Evolutionary conservation across 2,888 invertebrate genomes (phyloP), one percentile per base, ranked within the genome.

Genomic region (Tetranychus piercei): DNA sequence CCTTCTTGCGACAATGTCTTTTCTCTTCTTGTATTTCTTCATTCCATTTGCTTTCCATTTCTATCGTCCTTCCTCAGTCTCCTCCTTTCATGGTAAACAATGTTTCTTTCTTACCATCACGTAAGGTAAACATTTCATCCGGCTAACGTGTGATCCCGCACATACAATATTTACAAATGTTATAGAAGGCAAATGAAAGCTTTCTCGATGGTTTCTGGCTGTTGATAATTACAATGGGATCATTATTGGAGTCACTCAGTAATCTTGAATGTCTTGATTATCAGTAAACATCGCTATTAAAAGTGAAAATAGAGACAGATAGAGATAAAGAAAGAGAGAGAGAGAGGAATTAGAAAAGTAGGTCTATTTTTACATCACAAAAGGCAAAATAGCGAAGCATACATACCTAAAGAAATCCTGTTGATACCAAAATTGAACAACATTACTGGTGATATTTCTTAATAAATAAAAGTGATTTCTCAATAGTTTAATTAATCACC

Each of bases 321-420:
- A 22, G 22, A n/a, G 67, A 67, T n/a, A 67, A 20, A 67, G 67
- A 67, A 20, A 67, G 67, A 69, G 69, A 69, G 69, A 69, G 23
- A 69, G 69, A 69, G 69, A 69, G 69, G 20, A 22, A 69, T 20
- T 5, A 20, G 11, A 23, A 69, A 69, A 69, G 11, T 11, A 20
- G 22, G 34, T 69, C 34, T 22, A 69, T 15, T 55, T 34, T 34
- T 34, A 34, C 34, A 34, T 34, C 34, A 34, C 34, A 34, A 55
- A 55, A 7, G 55, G 15, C 15, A 55, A 55, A 55, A 55, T 15
- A 55, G 55, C 15, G 11, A 55, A 55, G 55, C 3, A 1, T 15
- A 55, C 9, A 55, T 15, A 55, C 55, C 7, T 7, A 34, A 34
- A 23, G 23, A 23, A 34, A 34, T 34, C 34, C 34, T 34, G 55